Evolutionary conservation across 1,140 invertebrate genomes (phyloP).

Genomic region (Penaeus indicus): DNA sequence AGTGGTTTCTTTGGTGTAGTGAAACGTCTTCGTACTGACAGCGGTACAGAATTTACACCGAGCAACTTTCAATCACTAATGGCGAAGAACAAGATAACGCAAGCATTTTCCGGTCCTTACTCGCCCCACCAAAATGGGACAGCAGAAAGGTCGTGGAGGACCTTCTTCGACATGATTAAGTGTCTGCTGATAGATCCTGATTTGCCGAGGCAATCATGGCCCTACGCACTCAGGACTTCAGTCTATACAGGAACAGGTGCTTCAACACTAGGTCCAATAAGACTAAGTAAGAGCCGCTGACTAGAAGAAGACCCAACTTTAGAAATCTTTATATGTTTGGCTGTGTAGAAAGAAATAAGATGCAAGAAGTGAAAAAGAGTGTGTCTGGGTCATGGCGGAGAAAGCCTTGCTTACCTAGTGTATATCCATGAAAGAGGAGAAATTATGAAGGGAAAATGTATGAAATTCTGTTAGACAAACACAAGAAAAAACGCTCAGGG

Average conservation of each 20-base stretch:
- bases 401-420: too few relatives aligned
- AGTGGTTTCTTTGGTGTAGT: background rate
- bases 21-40: background rate
- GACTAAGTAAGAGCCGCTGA: background rate
- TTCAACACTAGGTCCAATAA: background rate
- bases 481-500: too few relatives aligned
- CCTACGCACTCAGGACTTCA: conserved; percentile 5
- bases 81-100: conserved; percentile 34
- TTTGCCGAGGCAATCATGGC: conserved; percentile 37
- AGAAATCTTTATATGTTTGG: conserved; percentile 22
- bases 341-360: too few relatives aligned
- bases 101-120: conserved; percentile 18
- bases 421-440: too few relatives aligned
- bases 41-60: background rate
- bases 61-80: background rate
- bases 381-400: too few relatives aligned
- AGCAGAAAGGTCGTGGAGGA: conserved; percentile 28
- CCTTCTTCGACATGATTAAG: conserved; percentile 20
- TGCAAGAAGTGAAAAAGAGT: too few relatives aligned
- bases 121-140: conserved; percentile 41
- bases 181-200: conserved; percentile 29
- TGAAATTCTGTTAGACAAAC: too few relatives aligned
- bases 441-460: too few relatives aligned
- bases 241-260: background rate
- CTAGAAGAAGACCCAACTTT: conserved; percentile 22